Conservation (phyloP, 2,113 vertebrate species). For the Heptranchias perlo region DNA sequence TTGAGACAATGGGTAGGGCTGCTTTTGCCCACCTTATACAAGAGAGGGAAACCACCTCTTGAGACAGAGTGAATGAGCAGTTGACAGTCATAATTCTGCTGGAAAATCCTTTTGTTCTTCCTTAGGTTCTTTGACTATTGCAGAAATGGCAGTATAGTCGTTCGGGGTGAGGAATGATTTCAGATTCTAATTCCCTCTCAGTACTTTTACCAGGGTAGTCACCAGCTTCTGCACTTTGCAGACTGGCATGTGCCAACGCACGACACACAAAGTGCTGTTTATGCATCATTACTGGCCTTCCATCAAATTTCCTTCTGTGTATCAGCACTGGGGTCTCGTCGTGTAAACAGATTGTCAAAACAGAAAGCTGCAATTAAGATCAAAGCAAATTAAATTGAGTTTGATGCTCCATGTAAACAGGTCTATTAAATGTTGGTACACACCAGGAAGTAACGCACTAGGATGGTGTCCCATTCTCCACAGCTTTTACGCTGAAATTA, state of each 20-base stretch:
- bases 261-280: background rate
- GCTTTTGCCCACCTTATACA: background rate
- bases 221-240: background rate
- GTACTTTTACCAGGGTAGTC: background rate
- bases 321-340: background rate
- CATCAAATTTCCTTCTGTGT: background rate
- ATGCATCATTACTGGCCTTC: background rate
- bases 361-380: background rate
- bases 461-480: background rate
- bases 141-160: background rate
- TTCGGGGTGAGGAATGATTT: background rate
- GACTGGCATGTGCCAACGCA: background rate
- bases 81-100: background rate
- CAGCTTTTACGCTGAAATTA: background rate
- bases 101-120: background rate
- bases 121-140: background rate
- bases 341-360: background rate
- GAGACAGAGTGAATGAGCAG: background rate
- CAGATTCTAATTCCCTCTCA: background rate
- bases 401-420: conserved; percentile 4
- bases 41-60: background rate
- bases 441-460: background rate
- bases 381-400: background rate
- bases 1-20: background rate
- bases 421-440: background rate